Conservation (phyloP, 1,140 invertebrate genomes). For the Pararge aegeria region DNA sequence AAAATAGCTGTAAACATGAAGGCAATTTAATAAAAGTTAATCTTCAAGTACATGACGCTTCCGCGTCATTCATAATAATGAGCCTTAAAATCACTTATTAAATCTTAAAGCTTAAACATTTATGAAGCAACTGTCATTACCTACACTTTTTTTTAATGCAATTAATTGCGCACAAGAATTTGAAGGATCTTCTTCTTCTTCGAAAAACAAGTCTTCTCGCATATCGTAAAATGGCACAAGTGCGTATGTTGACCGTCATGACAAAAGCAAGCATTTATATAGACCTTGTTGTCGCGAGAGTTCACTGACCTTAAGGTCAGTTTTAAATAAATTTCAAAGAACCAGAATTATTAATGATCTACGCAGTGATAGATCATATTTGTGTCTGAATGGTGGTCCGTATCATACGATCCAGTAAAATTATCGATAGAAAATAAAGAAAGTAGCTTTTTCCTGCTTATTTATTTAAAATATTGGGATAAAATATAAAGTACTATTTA, state of each 20-base stretch:
- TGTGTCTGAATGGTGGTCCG: no score
- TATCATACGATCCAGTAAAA: no score
- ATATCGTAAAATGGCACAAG: constrained; percentile 29
- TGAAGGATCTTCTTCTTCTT: constrained; percentile 17
- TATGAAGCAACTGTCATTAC: not conserved
- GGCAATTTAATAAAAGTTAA: no score
- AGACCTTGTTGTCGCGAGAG: constrained; percentile 31
- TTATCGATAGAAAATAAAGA: no score
- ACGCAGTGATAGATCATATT: no score
- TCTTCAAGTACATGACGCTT: not conserved
- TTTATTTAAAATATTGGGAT: no score
- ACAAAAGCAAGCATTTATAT: constrained; percentile 20
- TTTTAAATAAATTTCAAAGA: no score
- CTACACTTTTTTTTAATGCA: constrained; percentile 8
- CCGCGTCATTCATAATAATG: not conserved
- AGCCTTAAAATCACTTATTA: not conserved
- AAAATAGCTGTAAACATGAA: no score
- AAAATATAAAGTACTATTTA: no score
- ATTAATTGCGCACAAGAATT: constrained; percentile 25
- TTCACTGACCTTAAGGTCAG: constrained; percentile 29
- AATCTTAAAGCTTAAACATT: constrained; percentile 6
- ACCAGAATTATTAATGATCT: no score
- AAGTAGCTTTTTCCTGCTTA: no score
- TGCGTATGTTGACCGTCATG: constrained; percentile 25
- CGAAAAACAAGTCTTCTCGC: constrained; percentile 16